These are phyloP conservation scores for Linnaemya tessellans DNA, from an alignment of 2,888 invertebrate genomes.

Conservation along the genomic window DNA sequence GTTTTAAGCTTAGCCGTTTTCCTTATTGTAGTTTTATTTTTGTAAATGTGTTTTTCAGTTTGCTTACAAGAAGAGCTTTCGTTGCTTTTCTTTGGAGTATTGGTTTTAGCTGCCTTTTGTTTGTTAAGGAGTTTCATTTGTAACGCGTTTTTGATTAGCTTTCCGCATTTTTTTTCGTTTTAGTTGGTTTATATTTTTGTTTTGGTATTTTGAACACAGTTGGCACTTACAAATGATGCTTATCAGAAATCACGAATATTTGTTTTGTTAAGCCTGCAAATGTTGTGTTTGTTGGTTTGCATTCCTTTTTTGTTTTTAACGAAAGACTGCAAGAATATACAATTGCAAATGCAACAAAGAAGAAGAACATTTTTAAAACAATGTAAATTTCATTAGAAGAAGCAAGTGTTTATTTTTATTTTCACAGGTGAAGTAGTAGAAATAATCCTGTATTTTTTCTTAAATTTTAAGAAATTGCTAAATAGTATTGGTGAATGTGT, in stretches of 20 bases:
- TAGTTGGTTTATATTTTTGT: conserved; percentile 5
- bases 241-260: conserved; percentile 84
- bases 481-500: no score
- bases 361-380: not conserved
- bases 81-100: conserved; percentile 50
- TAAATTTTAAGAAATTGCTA: no score
- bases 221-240: conserved; percentile 79
- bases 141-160: conserved; percentile 82
- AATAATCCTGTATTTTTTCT: no score
- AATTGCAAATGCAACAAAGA: conserved; percentile 1
- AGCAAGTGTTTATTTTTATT: conserved; percentile 37
- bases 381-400: conserved; percentile 1
- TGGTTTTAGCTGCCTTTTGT: conserved; percentile 56
- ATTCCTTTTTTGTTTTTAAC: conserved; percentile 10
- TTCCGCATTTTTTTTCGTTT: conserved; percentile 77
- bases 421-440: not conserved
- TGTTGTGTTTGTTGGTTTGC: conserved; percentile 75
- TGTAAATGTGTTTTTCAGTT: conserved; percentile 15
- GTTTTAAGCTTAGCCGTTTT: conserved; percentile 38
- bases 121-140: conserved; percentile 68
- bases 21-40: conserved; percentile 55
- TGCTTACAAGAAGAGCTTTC: conserved; percentile 56
- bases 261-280: conserved; percentile 79
- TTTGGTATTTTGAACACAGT: conserved; percentile 73
- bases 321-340: conserved; percentile 15